Percentiles rank a stretch among this genome's conserved stretches.
Evolutionary conservation across 2,113 vertebrate genomes (phyloP).

Genomic region (Bufo bufo): DNA sequence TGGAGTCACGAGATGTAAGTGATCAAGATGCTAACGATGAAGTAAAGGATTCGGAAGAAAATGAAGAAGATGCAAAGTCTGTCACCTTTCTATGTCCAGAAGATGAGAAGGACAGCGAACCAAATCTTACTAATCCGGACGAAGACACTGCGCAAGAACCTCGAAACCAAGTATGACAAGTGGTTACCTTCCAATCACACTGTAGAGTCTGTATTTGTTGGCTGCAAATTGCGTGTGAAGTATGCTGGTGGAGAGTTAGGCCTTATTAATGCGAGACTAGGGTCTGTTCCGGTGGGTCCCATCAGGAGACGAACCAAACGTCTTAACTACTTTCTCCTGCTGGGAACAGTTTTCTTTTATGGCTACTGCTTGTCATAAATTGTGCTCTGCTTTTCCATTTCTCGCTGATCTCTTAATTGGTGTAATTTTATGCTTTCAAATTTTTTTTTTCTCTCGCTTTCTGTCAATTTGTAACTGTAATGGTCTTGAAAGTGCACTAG

Average conservation of each 20-base stretch:
- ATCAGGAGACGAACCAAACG: background rate
- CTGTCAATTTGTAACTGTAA: no score
- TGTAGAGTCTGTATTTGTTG: background rate
- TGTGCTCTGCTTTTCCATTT: background rate
- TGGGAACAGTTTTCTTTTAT: background rate
- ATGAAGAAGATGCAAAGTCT: conserved; percentile 73
- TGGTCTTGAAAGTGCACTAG: no score
- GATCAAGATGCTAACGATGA: conserved; percentile 80
- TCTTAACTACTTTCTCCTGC: background rate
- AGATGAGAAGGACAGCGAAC: conserved; percentile 68
- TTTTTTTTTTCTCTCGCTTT: no score
- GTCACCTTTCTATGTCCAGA: conserved; percentile 65
- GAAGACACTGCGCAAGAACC: conserved; percentile 18
- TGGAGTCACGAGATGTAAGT: conserved; percentile 77
- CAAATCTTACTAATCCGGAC: conserved; percentile 64
- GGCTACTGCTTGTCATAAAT: background rate
- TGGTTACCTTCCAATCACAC: conserved; percentile 35
- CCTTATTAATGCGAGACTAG: background rate
- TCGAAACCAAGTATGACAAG: conserved; percentile 48
- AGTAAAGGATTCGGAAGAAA: conserved; percentile 77
- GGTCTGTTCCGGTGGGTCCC: background rate
- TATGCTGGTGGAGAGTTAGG: background rate
- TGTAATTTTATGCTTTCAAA: background rate
- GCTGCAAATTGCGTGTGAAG: background rate
- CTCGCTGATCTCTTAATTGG: background rate